Conservation (phyloP, 1,140 invertebrate genomes). For the Megalopta genalis region DNA sequence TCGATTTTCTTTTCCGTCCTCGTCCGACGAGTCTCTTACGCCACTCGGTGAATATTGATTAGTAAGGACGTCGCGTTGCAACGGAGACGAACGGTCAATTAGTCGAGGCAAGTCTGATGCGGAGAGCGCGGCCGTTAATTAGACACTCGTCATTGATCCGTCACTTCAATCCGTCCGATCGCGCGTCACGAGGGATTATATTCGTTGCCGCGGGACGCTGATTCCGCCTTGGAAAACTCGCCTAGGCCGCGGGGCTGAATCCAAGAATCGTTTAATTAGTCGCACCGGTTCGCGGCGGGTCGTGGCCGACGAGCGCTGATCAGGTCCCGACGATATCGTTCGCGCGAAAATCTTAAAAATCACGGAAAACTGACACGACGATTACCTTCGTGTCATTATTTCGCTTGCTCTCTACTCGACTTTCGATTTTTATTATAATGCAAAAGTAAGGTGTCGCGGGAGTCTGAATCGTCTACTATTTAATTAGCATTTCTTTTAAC, state of each 20-base stretch:
- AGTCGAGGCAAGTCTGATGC: constrained; percentile 56
- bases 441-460: no score
- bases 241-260: not conserved
- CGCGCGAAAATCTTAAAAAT: no score
- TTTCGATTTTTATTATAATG: no score
- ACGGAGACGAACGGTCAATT: constrained; percentile 62
- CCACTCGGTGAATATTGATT: constrained; percentile 64
- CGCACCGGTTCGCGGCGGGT: not conserved
- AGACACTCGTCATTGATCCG: constrained; percentile 64
- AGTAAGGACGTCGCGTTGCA: constrained; percentile 60
- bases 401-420: no score
- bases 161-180: constrained; percentile 45
- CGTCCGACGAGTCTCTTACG: constrained; percentile 44
- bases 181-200: constrained; percentile 27
- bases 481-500: no score
- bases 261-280: constrained; percentile 2
- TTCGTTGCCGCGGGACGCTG: not conserved
- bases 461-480: no score
- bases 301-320: not conserved
- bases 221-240: not conserved
- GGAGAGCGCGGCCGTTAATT: constrained; percentile 53
- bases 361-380: no score
- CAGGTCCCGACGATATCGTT: not conserved
- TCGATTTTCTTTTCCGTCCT: constrained; percentile 38
- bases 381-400: no score